Evolutionary conservation across 2,888 invertebrate genomes (phyloP), one percentile per base, ranked within the genome.

Genomic region (Pterostichus niger): DNA sequence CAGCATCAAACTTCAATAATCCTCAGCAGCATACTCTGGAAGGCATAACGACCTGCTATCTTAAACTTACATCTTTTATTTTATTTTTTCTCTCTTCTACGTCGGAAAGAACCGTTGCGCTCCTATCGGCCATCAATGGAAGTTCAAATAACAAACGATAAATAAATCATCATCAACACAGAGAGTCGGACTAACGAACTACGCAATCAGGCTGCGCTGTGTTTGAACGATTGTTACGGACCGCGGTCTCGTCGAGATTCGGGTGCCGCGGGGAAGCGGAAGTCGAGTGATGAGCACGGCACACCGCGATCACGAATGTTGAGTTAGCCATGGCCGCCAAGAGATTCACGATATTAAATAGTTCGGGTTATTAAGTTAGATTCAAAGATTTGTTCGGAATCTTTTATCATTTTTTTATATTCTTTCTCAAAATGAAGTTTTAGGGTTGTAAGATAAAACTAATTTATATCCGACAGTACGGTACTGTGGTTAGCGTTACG

Each of bases 101-200:
- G 77, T 17, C 44, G 75, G 81, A 82, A 82, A 82, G 82, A 82
- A 82, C 82, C 82, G 82, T 82, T 82, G 82, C 75, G 49, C 77
- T 83, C 83, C 77, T 83, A 83, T 83, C 83, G 83, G 83, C 68
- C 83, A 83, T 83, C 83, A 83, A 83, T 83, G 83, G 83, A 76
- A 82, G 75, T 82, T 82, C 82, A 82, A 76, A 83, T 77, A 83
- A 83, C 83, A 83, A 83, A 83, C 83, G 83, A 83, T 77, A 77
- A 83, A 83, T 83, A 83, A 83, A 83, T 83, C 83, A 83, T 83
- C 83, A 83, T 83, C 83, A 83, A 64, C 64, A 77, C 83, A 77
- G 56, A 80, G 80, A 81, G 81, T 73, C 31, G 33, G 59, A 75
- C 82, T 82, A 82, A 82, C 82, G 82, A 82, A 82, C 82, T 82